Percentiles rank a stretch among this genome's conserved stretches.
Evolutionary conservation across 2,113 vertebrate genomes (phyloP).

Genomic region (Suncus etruscus): DNA sequence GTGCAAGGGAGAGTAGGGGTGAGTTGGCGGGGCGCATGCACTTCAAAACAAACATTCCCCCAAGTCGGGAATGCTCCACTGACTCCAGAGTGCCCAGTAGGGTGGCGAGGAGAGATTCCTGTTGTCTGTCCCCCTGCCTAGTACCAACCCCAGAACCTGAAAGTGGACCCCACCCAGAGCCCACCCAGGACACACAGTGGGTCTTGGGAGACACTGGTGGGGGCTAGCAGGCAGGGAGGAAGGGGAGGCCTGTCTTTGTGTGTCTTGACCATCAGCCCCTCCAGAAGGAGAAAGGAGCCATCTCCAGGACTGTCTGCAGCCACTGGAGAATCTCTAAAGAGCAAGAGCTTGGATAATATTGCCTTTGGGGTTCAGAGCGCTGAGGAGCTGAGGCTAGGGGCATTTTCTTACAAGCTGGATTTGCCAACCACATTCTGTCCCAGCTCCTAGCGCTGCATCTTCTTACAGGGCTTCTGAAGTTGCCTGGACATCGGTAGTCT

Average conservation of each 20-base stretch:
- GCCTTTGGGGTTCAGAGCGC: background rate
- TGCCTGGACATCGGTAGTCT: background rate
- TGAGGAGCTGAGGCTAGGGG: background rate
- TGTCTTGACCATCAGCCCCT: background rate
- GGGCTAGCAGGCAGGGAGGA: background rate
- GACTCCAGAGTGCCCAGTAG: background rate
- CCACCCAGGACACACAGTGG: background rate
- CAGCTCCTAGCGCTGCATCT: background rate
- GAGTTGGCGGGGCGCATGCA: no score
- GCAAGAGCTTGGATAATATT: slow-evolving; percentile 8
- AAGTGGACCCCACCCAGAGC: background rate
- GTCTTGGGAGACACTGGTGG: background rate
- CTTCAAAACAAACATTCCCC: background rate
- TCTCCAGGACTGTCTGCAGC: background rate
- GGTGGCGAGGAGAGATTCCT: background rate
- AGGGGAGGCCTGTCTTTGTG: slow-evolving; percentile 33
- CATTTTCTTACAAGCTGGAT: background rate
- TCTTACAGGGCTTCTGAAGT: background rate
- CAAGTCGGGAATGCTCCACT: slow-evolving; percentile 54
- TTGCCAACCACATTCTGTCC: background rate
- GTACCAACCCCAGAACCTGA: background rate
- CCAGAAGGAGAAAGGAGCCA: slow-evolving; percentile 33
- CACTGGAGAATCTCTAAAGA: slow-evolving; percentile 41
- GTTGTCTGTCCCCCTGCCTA: background rate
- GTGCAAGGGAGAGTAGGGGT: no score